A percentile compares a stretch with the other conserved stretches of the same genome.
These are phyloP conservation scores for Drosophila nr. fundita DNA, from an alignment of 2,888 invertebrate species.

Conservation along the genomic window DNA sequence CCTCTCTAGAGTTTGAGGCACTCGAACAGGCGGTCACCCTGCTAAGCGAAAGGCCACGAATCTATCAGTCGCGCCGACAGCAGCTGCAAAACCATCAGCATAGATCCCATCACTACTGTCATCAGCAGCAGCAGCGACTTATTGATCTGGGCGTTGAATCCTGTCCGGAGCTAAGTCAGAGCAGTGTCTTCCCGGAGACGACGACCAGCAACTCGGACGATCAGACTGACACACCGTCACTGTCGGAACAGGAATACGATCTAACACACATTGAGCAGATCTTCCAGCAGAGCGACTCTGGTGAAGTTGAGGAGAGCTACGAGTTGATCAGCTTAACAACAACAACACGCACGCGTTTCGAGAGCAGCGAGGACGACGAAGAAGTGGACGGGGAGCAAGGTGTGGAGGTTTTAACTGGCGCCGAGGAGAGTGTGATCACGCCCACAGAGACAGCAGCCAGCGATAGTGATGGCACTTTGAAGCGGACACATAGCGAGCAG, in stretches of 20 bases:
- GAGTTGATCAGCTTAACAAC: constrained; percentile 82
- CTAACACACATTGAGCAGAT: constrained; percentile 82
- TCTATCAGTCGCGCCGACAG: constrained; percentile 80
- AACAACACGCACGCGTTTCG: constrained; percentile 76
- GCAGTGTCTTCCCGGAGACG: constrained; percentile 84
- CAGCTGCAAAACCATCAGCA: constrained; percentile 49
- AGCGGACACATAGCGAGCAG: constrained; percentile 63
- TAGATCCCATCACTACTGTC: constrained; percentile 37
- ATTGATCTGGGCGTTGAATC: constrained; percentile 71
- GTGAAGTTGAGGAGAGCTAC: constrained; percentile 72
- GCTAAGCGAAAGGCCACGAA: constrained; percentile 78
- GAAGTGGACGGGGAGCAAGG: constrained; percentile 34
- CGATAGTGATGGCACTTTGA: constrained; percentile 66
- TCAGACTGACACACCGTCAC: constrained; percentile 82
- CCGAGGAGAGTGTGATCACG: constrained; percentile 24
- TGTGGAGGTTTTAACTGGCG: constrained; percentile 5
- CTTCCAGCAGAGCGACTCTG: constrained; percentile 64
- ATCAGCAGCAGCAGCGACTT: constrained; percentile 57
- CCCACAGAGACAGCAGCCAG: constrained; percentile 41
- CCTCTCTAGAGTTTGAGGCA: constrained; percentile 73
- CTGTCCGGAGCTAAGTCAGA: constrained; percentile 83
- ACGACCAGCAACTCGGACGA: constrained; percentile 84
- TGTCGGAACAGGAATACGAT: constrained; percentile 83
- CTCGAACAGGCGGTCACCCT: constrained; percentile 73
- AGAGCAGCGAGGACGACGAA: constrained; percentile 74